These are phyloP conservation scores for Pheosia gnoma DNA, from an alignment of 2,888 invertebrate species.

Conservation along the genomic window DNA sequence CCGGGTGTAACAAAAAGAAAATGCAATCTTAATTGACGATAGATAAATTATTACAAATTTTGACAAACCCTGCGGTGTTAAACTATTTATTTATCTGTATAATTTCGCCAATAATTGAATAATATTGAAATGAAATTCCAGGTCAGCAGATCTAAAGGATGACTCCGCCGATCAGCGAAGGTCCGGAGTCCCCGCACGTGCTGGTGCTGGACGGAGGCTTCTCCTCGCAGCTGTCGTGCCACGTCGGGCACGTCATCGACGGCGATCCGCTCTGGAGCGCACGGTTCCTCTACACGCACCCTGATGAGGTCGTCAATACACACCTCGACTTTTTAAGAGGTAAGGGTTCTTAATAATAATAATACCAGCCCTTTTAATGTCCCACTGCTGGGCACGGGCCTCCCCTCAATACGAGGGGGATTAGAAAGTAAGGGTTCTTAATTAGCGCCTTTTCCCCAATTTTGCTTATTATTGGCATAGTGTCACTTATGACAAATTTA, in stretches of 20 bases:
- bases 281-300: slow-evolving; percentile 90
- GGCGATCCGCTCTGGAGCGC: slow-evolving; percentile 96
- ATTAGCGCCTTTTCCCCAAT: too few species aligned
- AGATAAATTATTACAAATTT: too few species aligned
- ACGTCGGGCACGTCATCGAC: slow-evolving; percentile 90
- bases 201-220: slow-evolving; percentile 89
- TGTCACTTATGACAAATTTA: too few species aligned
- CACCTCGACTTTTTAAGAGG: slow-evolving; percentile 93
- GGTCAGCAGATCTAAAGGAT: slow-evolving; percentile 36
- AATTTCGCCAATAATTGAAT: neutral
- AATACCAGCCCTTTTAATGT: too few species aligned
- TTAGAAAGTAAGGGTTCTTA: slow-evolving; percentile 69
- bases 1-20: too few species aligned
- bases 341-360: too few species aligned
- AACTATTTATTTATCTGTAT: too few species aligned
- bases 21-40: too few species aligned
- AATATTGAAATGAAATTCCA: neutral
- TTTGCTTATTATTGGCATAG: too few species aligned
- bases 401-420: too few species aligned
- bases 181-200: slow-evolving; percentile 65
- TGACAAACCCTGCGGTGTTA: too few species aligned
- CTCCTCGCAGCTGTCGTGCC: slow-evolving; percentile 90
- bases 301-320: slow-evolving; percentile 90
- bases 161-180: slow-evolving; percentile 66
- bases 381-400: too few species aligned